Conservation (phyloP, 2,113 vertebrate genomes). For the Ondatra zibethicus region DNA sequence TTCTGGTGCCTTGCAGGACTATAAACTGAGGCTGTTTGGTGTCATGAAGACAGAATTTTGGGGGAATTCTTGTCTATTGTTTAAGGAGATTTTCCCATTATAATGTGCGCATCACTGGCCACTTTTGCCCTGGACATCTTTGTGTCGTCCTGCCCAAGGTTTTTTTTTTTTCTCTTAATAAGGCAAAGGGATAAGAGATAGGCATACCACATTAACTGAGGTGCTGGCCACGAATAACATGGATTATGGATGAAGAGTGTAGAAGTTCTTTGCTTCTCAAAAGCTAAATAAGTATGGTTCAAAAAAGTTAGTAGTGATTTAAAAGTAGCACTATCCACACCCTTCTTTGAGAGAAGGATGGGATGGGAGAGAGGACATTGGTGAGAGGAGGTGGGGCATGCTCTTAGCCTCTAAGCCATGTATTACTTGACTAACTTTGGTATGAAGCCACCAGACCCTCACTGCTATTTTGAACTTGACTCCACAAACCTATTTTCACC, state of each 20-base stretch:
- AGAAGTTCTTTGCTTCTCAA: neutral
- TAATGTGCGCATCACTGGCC: neutral
- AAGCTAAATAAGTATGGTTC: constrained; percentile 15
- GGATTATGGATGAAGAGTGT: neutral
- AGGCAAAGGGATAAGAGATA: neutral
- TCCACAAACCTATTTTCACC: neutral
- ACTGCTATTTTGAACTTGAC: constrained; percentile 1
- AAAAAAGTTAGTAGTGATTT: constrained; percentile 21
- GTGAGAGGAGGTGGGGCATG: fast-evolving
- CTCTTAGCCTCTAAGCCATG: neutral
- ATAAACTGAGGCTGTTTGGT: neutral
- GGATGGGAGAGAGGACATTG: neutral
- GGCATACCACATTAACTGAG: neutral
- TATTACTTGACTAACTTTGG: neutral
- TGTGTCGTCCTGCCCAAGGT: neutral
- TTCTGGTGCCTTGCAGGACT: neutral
- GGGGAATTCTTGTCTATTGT: neutral
- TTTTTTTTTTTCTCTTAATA: neutral
- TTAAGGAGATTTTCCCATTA: neutral
- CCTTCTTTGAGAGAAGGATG: neutral
- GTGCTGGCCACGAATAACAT: neutral
- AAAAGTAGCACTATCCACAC: neutral
- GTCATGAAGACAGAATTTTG: neutral
- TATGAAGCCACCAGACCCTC: neutral
- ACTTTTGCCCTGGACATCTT: neutral